These are phyloP conservation scores for Centropyge bicolor DNA, from an alignment of 2,797 vertebrate genomes.

Conservation along the genomic window DNA sequence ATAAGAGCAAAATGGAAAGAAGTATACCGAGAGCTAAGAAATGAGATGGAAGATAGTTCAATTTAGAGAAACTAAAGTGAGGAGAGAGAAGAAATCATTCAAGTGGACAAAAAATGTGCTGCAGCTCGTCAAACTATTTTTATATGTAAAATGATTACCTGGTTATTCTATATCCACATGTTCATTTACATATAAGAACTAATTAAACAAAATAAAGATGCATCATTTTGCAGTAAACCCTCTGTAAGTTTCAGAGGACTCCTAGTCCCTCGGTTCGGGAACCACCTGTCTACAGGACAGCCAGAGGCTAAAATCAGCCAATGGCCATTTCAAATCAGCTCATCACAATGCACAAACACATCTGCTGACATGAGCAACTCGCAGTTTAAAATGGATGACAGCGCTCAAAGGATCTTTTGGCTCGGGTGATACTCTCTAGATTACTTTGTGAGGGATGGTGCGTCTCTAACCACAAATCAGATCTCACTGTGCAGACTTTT, in stretches of 20 bases:
- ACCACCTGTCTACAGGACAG: conserved; percentile 62
- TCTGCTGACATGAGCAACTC: conserved; percentile 57
- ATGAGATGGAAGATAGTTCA: not conserved
- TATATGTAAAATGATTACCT: conserved; percentile 11
- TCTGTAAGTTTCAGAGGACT: conserved; percentile 29
- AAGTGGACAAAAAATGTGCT: not conserved
- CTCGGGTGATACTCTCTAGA: conserved; percentile 58
- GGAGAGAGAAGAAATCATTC: not conserved
- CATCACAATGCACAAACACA: conserved; percentile 66
- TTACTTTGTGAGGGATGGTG: conserved; percentile 65
- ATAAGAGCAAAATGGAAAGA: not conserved
- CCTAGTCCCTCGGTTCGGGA: conserved; percentile 15
- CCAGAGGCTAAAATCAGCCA: conserved; percentile 48
- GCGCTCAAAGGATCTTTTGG: conserved; percentile 58
- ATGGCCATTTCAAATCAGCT: conserved; percentile 56
- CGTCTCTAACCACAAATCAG: conserved; percentile 66
- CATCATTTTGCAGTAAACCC: conserved; percentile 49
- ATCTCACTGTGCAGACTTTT: conserved; percentile 54
- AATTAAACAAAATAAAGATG: conserved; percentile 5
- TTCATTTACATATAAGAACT: conserved; percentile 3
- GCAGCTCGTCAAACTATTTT: not conserved
- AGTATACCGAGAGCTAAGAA: not conserved
- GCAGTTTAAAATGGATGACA: conserved; percentile 65
- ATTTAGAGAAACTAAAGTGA: conserved; percentile 5
- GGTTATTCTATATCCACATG: conserved; percentile 3